These are phyloP conservation scores for Corvus hawaiiensis DNA, from an alignment of 2,113 vertebrate species.

Conservation along the genomic window DNA sequence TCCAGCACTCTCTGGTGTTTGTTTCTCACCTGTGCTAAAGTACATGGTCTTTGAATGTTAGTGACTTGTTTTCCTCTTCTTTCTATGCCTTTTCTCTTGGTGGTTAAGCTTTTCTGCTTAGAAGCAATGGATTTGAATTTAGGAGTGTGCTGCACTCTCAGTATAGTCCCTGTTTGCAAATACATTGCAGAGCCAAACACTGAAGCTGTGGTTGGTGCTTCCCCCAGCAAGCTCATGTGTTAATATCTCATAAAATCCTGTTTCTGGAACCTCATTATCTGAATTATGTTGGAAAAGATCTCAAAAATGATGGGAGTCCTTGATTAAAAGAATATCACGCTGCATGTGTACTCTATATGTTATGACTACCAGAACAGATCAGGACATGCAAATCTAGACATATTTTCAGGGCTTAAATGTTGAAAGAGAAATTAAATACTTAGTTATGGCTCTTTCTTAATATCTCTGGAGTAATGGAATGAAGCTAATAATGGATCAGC, in stretches of 20 bases:
- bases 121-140: neutral
- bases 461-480: neutral
- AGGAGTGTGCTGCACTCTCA: neutral
- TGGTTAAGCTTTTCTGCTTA: neutral
- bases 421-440: conserved; percentile 13
- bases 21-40: neutral
- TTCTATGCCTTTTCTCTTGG: neutral
- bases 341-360: neutral
- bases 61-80: neutral
- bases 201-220: neutral
- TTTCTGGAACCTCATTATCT: neutral
- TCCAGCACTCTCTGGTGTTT: neutral
- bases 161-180: neutral
- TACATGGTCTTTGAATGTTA: neutral
- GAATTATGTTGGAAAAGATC: neutral
- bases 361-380: neutral
- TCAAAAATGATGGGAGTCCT: neutral
- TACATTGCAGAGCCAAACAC: neutral
- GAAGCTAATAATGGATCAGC: neutral
- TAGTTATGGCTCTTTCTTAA: neutral
- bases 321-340: neutral
- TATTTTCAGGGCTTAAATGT: neutral
- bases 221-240: neutral
- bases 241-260: neutral
- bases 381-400: neutral